Evolutionary conservation across 2,888 invertebrate species (phyloP).

Genomic region (Hypercompe scribonia): DNA sequence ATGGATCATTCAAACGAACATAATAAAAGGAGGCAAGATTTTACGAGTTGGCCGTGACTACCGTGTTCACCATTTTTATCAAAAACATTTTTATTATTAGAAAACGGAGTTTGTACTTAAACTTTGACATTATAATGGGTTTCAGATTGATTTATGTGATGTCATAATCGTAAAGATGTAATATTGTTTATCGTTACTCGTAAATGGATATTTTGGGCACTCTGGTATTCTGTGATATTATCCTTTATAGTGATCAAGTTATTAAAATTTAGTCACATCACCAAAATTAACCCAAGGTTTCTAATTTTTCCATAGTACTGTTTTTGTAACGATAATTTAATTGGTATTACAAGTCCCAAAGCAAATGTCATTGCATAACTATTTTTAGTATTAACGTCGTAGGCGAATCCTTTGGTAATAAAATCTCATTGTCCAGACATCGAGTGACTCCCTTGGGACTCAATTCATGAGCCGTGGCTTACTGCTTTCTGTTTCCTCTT

Average conservation of each 20-base stretch:
- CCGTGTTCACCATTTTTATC: constrained; percentile 64
- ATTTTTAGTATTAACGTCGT: neutral
- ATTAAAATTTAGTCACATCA: neutral
- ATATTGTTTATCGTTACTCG: constrained; percentile 19
- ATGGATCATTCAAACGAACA: constrained; percentile 67
- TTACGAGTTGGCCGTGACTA: constrained; percentile 71
- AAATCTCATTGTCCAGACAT: constrained; percentile 20
- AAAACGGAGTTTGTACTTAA: constrained; percentile 45
- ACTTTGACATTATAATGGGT: constrained; percentile 32
- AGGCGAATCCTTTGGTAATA: constrained; percentile 14
- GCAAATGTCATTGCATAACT: neutral
- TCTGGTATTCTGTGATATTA: neutral
- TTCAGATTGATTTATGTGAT: constrained; percentile 25
- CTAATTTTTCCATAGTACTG: too few species aligned
- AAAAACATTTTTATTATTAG: constrained; percentile 64
- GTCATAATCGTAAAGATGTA: constrained; percentile 24
- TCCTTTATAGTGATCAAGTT: neutral
- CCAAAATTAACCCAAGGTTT: too few species aligned
- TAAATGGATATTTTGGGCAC: constrained; percentile 13
- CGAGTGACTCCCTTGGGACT: constrained; percentile 19
- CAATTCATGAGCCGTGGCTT: constrained; percentile 50
- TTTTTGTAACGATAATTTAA: too few species aligned
- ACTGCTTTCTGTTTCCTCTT: constrained; percentile 39
- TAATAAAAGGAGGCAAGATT: constrained; percentile 75
- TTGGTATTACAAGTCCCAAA: neutral